A percentile compares a stretch with the other conserved stretches of the same genome.
Conservation (phyloP, 2,113 vertebrate species). For the Catagonus wagneri region DNA sequence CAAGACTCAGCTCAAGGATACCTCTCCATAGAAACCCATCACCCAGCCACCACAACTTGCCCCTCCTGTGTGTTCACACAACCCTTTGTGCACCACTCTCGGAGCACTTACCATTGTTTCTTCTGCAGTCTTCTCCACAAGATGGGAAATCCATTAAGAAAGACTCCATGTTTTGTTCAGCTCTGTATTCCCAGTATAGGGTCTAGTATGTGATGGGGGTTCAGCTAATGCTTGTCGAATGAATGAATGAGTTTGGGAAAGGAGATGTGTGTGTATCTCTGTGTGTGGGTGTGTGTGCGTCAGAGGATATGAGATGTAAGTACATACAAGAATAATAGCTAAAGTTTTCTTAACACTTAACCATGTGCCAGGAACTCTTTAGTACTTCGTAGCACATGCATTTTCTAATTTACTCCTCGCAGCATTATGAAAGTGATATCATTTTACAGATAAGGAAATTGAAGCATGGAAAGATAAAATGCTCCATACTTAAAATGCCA, state of each 20-base stretch:
- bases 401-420: constrained; percentile 43
- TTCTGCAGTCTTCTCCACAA: background rate
- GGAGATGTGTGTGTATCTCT: rapidly evolving
- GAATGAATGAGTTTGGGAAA: background rate
- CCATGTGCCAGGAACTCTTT: background rate
- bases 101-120: background rate
- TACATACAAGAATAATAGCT: background rate
- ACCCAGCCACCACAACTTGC: too few relatives aligned
- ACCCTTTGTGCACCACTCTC: background rate
- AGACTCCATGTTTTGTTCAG: background rate
- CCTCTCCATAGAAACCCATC: background rate
- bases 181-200: background rate
- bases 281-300: background rate
- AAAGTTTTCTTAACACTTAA: background rate
- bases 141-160: background rate
- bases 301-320: background rate
- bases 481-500: background rate
- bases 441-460: background rate
- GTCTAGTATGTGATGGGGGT: background rate
- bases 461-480: background rate
- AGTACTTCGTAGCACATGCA: background rate
- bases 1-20: background rate
- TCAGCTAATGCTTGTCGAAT: background rate
- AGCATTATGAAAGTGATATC: background rate
- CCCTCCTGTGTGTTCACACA: background rate